Percentiles rank a stretch among this genome's conserved stretches.
These are phyloP conservation scores for Palloptera scutellata DNA, from an alignment of 2,888 invertebrate genomes.

Conservation along the genomic window DNA sequence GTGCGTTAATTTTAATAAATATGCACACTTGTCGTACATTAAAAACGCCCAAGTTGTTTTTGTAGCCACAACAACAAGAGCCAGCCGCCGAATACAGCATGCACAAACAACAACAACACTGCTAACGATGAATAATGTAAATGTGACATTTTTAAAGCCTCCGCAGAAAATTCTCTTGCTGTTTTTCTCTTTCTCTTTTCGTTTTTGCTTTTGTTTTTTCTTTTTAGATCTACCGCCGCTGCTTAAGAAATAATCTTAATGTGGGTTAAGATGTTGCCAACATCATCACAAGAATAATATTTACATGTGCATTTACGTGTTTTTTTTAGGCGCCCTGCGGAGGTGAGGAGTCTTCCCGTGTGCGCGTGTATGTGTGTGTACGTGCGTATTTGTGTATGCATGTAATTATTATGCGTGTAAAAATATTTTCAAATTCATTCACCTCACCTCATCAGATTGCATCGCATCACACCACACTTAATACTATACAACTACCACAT, in stretches of 20 bases:
- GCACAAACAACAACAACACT: not conserved
- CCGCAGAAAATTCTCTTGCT: not conserved
- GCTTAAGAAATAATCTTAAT: not conserved
- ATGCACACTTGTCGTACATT: slow-evolving; percentile 33
- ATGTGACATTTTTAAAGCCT: slow-evolving; percentile 5
- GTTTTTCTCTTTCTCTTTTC: not conserved
- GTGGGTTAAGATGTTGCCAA: slow-evolving; percentile 1
- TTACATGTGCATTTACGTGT: no score
- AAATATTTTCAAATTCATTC: slow-evolving; percentile 31
- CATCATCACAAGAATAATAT: not conserved
- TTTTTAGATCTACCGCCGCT: no score
- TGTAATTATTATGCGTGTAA: slow-evolving; percentile 6
- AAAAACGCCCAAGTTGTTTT: slow-evolving; percentile 8
- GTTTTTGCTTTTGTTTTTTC: no score
- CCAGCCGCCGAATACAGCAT: not conserved
- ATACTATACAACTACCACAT: no score
- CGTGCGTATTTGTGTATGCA: not conserved
- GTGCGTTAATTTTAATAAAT: no score
- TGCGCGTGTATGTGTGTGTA: no score
- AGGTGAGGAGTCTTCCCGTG: no score
- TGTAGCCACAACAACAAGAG: no score
- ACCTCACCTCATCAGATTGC: slow-evolving; percentile 2
- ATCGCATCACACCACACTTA: no score
- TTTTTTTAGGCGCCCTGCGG: no score
- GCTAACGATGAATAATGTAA: slow-evolving; percentile 3